Conservation (phyloP, 2,797 vertebrate genomes). For the Poeciliopsis paucimaculata region DNA sequence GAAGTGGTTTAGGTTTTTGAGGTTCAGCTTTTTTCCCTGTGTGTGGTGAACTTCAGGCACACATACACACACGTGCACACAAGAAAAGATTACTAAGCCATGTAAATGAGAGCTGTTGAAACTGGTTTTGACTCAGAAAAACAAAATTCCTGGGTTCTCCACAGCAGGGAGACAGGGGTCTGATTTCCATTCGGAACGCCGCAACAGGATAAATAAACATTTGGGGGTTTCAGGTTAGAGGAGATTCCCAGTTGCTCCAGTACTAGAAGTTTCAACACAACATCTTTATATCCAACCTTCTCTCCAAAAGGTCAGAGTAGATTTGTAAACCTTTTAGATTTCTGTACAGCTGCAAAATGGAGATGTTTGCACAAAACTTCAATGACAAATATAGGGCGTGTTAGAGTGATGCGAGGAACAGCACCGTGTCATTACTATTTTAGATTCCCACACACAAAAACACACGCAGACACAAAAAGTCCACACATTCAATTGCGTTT, state of each 20-base stretch:
- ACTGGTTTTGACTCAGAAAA: constrained; percentile 64
- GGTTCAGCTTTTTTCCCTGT: constrained; percentile 62
- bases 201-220: constrained; percentile 72
- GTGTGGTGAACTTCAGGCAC: constrained; percentile 62
- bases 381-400: constrained; percentile 65
- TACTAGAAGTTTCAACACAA: constrained; percentile 13
- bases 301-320: neutral
- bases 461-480: constrained; percentile 17
- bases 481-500: constrained; percentile 12
- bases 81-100: constrained; percentile 54
- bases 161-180: constrained; percentile 57
- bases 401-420: constrained; percentile 37
- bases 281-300: constrained; percentile 8
- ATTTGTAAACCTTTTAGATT: constrained; percentile 14
- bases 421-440: constrained; percentile 68
- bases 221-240: constrained; percentile 45
- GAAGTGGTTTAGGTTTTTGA: constrained; percentile 81
- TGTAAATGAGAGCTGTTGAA: constrained; percentile 55
- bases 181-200: constrained; percentile 67
- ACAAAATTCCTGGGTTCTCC: constrained; percentile 78
- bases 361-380: constrained; percentile 52
- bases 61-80: constrained; percentile 40
- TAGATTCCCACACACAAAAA: constrained; percentile 48
- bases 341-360: constrained; percentile 44
- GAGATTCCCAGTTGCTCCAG: constrained; percentile 43